Evolutionary conservation across 2,113 vertebrate species (phyloP), one percentile per base, ranked within the genome.

Genomic region (Shinisaurus crocodilurus): DNA sequence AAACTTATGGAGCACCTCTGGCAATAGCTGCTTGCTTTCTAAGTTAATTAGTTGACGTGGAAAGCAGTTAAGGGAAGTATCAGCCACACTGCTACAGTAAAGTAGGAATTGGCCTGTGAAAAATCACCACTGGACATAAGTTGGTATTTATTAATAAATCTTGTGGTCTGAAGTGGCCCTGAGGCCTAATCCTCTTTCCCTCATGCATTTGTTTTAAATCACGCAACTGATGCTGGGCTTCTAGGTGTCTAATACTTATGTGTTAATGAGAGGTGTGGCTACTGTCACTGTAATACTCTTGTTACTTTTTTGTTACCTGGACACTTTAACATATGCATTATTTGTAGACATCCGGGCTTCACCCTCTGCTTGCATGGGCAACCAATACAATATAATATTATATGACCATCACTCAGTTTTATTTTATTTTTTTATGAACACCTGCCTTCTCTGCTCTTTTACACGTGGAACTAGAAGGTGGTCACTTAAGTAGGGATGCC

Each of bases 381-480:
- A 76, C 60, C 23, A 2, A 0, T 29, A 7, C 3, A 0, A n/a
- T 2, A n/a, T 2, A 87, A 29, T 18, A 1, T 3, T 18, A 48
- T 72, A 63, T 0, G 0, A 91, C 57, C 29, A 20, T 43, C 89
- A 88, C 54, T 13, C 74, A n/a, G 15, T 3, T 88, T 79, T 88
- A 85, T 57, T 29, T n/a, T 86, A 63, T 85, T 91, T 16, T 69
- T 69, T 82, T 27, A 12, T 65, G 25, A 27, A 9, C 5, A 27
- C 9, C 2, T 37, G 4, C 20, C 8, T 82, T 32, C 37, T 34
- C 29, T 88, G 85, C n/a, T 74, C 25, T 18, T 91, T 72, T 72
- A 16, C 13, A 25, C 54, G 3, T 18, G 8, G 27, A 79, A 90
- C 60, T 2, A 16, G 20, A 13, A 6, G 2, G 57, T 86, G 50